A percentile compares a stretch with the other conserved stretches of the same genome.
Conservation (phyloP, 2,113 vertebrate species). For the human (Homo sapiens) region DNA sequence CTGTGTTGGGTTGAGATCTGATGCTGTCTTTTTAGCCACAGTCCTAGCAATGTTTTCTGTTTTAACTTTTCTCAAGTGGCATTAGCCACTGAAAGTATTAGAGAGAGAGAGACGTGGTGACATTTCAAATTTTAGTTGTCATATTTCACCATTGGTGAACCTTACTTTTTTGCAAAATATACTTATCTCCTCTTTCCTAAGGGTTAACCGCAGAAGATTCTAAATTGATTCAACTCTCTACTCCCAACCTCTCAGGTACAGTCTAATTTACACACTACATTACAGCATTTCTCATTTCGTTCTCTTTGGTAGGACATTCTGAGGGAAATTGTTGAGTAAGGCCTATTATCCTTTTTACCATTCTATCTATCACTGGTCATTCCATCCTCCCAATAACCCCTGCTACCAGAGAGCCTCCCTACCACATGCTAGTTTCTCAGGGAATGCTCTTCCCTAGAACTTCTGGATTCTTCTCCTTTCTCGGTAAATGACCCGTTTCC, state of each 20-base stretch:
- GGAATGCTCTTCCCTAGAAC: neutral
- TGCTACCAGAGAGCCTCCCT: neutral
- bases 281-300: neutral
- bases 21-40: neutral
- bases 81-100: neutral
- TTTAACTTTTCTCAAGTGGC: neutral
- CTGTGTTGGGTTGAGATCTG: neutral
- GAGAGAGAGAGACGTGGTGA: neutral
- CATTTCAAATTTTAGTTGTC: constrained; percentile 24
- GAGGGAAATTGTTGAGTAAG: neutral
- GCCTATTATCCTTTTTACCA: neutral
- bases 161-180: neutral
- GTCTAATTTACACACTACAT: neutral
- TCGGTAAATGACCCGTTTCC: too few species aligned
- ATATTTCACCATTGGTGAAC: neutral
- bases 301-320: neutral
- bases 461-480: neutral
- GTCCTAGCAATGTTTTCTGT: neutral
- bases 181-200: neutral
- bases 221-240: neutral
- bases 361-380: neutral
- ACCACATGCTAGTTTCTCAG: neutral
- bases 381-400: neutral
- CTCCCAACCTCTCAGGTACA: neutral
- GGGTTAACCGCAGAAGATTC: neutral